Conservation (phyloP, 2,113 vertebrate genomes). For the Cichladusa arquata region DNA sequence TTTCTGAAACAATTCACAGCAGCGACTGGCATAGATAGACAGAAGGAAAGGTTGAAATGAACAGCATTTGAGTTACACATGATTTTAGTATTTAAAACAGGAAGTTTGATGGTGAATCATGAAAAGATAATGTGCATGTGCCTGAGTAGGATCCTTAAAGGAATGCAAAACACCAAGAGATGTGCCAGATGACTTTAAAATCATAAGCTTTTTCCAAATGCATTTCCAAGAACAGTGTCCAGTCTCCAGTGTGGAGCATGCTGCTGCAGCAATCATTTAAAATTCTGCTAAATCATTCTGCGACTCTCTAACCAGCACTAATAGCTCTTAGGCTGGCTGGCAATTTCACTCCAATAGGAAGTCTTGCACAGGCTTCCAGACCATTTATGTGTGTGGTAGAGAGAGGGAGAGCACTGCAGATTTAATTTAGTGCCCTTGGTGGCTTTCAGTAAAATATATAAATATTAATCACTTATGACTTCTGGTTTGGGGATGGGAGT, state of each 20-base stretch:
- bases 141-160: background rate
- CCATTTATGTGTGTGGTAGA: background rate
- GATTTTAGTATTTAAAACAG: background rate
- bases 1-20: background rate
- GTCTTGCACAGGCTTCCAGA: conserved; percentile 1
- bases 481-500: background rate
- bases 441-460: conserved; percentile 28
- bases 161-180: background rate
- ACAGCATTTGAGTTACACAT: background rate
- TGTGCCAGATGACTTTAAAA: background rate
- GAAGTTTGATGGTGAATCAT: background rate
- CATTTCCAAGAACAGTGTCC: background rate
- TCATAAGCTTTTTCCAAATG: background rate
- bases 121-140: background rate
- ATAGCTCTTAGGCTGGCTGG: conserved; percentile 51
- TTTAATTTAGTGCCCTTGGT: conserved; percentile 57
- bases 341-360: conserved; percentile 28
- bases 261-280: conserved; percentile 20
- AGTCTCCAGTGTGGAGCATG: background rate
- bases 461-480: conserved; percentile 50
- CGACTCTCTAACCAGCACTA: conserved; percentile 14
- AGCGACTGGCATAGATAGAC: background rate
- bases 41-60: background rate
- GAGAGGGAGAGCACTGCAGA: background rate
- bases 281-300: conserved; percentile 64